Base-by-base conservation (phyloP, 2,797 vertebrate genomes). In the Huso huso region DNA sequence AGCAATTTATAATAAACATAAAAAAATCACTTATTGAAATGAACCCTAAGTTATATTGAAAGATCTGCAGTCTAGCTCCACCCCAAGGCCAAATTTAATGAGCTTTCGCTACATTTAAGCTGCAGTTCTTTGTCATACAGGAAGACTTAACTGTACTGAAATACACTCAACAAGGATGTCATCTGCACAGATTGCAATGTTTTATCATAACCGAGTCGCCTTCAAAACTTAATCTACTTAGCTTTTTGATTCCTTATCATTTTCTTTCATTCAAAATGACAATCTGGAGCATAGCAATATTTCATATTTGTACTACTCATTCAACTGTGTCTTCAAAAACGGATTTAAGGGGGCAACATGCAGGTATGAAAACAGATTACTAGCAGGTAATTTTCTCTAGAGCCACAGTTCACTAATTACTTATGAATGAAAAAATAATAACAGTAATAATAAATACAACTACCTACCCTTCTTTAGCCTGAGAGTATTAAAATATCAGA, bases 221-320 rank as follows among this genome's bases (percentile, higher is more conserved):
- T 88, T 88, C 81, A 84, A 82, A 86, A 84, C 82, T 84, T 87
- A 88, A 88, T 88, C 87, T 89, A 87, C 79, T 87, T 86, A 86
- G 78, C 82, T 87, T 86, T 85, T 86, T 84, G 80, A 83, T 85
- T 87, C 83, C 86, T 88, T 89, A 84, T 85, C 82, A 86, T 85
- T 85, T 84, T 80, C 83, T 79, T 64, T 87, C 82, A 85, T 82
- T 81, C 77, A 70, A 82, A 86, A 86, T 83, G 74, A 83, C 86
- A 90, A 89, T 88, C 84, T 81, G 77, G 68, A 77, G 83, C 78
- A 81, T 77, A 37, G 37, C 37, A 55, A 8, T n/a, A 55, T 55
- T 55, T 55, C 53, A 10, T 55, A 10, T 55, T 55, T 37, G 9
- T 55, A 4, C n/a, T 55, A 10, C 53, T 55, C n/a, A 10, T 55